phyloP scores from a whole-genome alignment of 2,797 vertebrate species.

The Sorex maritimensis region DNA sequence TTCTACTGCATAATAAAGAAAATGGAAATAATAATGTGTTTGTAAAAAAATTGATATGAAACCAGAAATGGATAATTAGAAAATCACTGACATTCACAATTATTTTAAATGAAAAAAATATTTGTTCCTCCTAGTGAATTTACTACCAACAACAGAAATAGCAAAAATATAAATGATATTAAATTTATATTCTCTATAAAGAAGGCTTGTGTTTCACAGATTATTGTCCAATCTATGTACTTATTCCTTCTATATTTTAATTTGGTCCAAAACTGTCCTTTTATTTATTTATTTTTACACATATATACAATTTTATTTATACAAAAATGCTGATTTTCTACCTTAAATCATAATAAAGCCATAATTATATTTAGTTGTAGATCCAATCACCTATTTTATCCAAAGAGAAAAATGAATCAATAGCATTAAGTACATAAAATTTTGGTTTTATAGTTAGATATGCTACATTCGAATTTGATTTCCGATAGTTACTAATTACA shows the following conservation, averaged over 20 bases:
- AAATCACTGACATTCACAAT: neutral
- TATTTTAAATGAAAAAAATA: neutral
- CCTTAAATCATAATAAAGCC: neutral
- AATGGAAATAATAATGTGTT: neutral
- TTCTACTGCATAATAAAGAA: neutral
- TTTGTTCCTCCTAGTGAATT: neutral
- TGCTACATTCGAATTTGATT: neutral
- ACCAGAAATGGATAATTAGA: neutral
- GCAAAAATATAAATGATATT: neutral
- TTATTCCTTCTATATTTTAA: neutral
- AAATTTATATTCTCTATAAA: neutral
- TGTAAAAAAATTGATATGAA: neutral
- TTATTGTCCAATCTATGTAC: neutral
- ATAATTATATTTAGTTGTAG: neutral
- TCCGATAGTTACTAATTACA: neutral
- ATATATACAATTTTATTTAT: neutral
- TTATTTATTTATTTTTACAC: neutral
- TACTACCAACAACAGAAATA: neutral
- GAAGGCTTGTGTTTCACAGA: neutral
- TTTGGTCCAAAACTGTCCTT: neutral
- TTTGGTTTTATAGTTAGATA: neutral
- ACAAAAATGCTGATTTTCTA: neutral
- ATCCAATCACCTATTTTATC: neutral
- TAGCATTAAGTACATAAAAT: neutral
- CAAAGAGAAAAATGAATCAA: neutral